These are phyloP conservation scores for Anastatus disparis DNA, from an alignment of 1,140 invertebrate genomes.

Conservation along the genomic window DNA sequence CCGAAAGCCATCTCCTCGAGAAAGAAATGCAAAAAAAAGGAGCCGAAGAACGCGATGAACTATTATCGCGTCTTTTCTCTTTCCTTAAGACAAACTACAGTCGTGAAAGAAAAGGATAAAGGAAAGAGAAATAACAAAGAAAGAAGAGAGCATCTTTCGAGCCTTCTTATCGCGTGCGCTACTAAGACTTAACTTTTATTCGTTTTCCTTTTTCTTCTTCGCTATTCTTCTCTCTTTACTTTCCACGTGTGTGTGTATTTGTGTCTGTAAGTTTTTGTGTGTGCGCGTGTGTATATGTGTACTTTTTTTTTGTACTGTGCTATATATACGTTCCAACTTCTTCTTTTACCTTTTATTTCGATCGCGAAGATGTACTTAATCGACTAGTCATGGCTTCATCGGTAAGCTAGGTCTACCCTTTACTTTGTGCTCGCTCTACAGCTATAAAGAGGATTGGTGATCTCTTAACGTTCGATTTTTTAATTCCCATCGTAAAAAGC, in stretches of 20 bases:
- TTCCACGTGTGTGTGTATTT: too few species aligned
- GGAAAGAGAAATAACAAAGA: background rate
- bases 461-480: too few species aligned
- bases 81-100: conserved; percentile 30
- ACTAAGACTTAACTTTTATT: conserved; percentile 23
- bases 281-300: too few species aligned
- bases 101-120: background rate
- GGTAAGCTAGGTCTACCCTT: conserved; percentile 45
- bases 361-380: conserved; percentile 51
- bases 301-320: too few species aligned
- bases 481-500: too few species aligned
- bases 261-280: too few species aligned
- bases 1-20: conserved; percentile 14
- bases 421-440: conserved; percentile 38
- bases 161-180: conserved; percentile 4
- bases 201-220: background rate
- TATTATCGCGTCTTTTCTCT: conserved; percentile 50
- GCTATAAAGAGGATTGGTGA: too few species aligned
- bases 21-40: too few species aligned
- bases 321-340: too few species aligned
- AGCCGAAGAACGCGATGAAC: conserved; percentile 37
- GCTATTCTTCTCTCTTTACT: background rate
- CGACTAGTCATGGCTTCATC: conserved; percentile 54
- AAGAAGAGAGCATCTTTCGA: background rate
- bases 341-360: background rate